Evolutionary conservation across 2,888 invertebrate species (phyloP), one percentile per base, ranked within the genome.

Genomic region (Herminia tarsipennalis): DNA sequence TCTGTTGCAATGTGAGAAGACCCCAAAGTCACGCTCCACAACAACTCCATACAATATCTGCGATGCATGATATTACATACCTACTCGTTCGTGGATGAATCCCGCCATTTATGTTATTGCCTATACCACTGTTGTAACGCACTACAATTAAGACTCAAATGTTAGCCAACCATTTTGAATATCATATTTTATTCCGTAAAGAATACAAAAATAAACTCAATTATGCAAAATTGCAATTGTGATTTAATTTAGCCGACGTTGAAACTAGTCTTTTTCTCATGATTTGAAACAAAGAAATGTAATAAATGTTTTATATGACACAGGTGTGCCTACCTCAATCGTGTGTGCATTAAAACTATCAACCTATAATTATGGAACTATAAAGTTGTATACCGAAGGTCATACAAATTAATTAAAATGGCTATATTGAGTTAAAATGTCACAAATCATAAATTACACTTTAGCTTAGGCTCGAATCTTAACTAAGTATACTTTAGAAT

Each of bases 221-320:
- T 64, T 55, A 50, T 41, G 37, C 12, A 44, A 52, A 51, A 37
- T 28, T 14, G 48, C 56, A 53, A 64, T 57, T 36, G 37, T 54
- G 49, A 52, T 52, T 59, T 59, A 42, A 65, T 62, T 65, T 24
- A 29, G 16, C 29, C 20, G 14, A 28, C 30, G 10, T 38, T 24
- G 44, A 44, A 53, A 33, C 33, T 14, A 25, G 29, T n/a, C 41
- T 12, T 51, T 50, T 65, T 64, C 57, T 56, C 52, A 60, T 62
- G 56, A 21, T 64, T 56, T 66, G 52, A 56, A 52, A 47, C 48
- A 55, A 55, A 44, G 34, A 50, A 51, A 46, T 39, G 39, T 54
- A 34, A 20, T 37, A 18, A 30, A 38, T 6, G 14, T 17, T 32
- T 33, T 35, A 41, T 38, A 35, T 27, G 37, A 29, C 25, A 34